Conservation (phyloP, 1,140 invertebrate species). For the Drosophila elegans region DNA sequence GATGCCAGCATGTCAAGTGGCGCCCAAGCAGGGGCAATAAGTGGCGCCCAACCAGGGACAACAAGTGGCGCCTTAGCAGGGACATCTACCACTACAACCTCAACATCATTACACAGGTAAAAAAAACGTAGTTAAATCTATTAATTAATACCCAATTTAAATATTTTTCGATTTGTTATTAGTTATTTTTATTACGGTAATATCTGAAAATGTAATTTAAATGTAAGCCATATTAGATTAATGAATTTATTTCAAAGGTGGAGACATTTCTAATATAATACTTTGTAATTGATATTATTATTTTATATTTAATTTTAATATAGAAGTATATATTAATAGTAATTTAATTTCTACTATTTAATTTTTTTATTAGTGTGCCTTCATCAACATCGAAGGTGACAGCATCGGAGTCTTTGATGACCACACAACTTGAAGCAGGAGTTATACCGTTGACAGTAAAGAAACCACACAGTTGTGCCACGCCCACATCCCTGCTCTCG, state of each 20-base stretch:
- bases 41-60: constrained; percentile 3
- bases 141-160: no score
- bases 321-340: no score
- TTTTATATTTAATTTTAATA: no score
- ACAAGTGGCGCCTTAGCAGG: neutral
- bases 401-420: constrained; percentile 26
- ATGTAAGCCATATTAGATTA: no score
- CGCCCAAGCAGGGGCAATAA: neutral
- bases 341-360: no score
- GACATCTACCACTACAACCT: constrained; percentile 18
- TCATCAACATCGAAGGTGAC: constrained; percentile 14
- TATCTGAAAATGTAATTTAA: no score
- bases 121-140: no score
- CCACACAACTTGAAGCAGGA: constrained; percentile 16
- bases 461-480: constrained; percentile 62
- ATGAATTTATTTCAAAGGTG: no score
- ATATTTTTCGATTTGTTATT: no score
- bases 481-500: constrained; percentile 61
- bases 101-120: neutral
- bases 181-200: no score
- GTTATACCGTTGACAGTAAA: neutral
- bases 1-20: constrained; percentile 66
- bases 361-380: neutral
- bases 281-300: no score
- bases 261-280: no score